These are phyloP conservation scores for Eremophila alpestris DNA, from an alignment of 2,797 vertebrate genomes.

Conservation along the genomic window DNA sequence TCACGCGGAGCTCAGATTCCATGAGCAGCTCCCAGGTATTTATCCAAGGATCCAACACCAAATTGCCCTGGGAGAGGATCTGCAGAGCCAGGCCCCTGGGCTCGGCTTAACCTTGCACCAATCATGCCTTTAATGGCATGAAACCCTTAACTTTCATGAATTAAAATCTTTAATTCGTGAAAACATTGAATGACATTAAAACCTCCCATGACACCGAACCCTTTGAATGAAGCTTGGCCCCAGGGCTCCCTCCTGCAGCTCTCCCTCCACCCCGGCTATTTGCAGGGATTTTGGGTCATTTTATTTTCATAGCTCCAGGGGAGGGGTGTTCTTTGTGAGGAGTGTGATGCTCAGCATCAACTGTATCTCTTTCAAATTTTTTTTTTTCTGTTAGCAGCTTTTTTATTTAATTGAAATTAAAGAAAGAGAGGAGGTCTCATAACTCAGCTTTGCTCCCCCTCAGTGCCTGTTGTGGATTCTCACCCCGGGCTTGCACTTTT, in stretches of 20 bases:
- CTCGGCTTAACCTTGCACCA: background rate
- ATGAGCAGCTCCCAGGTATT: background rate
- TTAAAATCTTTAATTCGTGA: no score
- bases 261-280: background rate
- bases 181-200: background rate
- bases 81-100: background rate
- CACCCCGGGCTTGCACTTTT: background rate
- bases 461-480: background rate
- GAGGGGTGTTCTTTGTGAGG: background rate
- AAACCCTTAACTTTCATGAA: background rate
- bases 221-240: background rate
- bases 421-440: background rate
- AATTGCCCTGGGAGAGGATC: background rate
- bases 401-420: background rate
- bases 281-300: background rate
- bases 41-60: fast-evolving
- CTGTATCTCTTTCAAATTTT: background rate
- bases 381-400: background rate
- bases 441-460: background rate
- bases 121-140: background rate
- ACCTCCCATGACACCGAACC: background rate
- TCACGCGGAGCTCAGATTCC: background rate
- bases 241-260: background rate
- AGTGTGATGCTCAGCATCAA: background rate
- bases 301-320: background rate